Base-by-base conservation (phyloP, 2,797 vertebrate genomes). In the Heteromormyrus szaboi region DNA sequence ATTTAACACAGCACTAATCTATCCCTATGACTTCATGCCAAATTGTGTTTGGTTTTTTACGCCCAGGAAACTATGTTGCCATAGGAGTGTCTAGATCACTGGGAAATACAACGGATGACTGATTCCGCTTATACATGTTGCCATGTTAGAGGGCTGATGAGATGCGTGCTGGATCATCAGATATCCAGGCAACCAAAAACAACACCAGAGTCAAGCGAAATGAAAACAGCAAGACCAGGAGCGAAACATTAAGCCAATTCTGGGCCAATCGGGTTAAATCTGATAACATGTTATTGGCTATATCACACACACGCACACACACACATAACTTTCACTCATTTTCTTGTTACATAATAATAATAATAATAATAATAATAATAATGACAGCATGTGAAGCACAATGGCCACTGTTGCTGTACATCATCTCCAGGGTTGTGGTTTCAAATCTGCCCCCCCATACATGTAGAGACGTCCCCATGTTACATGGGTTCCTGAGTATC, bases 131-230 rank as follows among this genome's bases (percentile, higher is more conserved):
- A 68, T 22, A 7, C 54, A 62, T 41, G 53, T 19, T 44, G 54
- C 14, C 51, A 56, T 37, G 29, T 54, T 53, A 19, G 84, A 53
- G 51, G 29, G 48, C 54, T 56, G 85, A 50, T 54, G 51, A 54
- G 85, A 56, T 29, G 84, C 88, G 53, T 41, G 46, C 88, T 37
- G 44, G 79, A 68, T 54, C 19, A 14, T 65, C 53, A 53, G n/a
- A 86, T 86, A 86, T 86, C 88, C 46, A 37, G 33, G 88, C 76
- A 84, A 88, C 88, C n/a, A 37, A 22, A 84, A 88, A 88, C 59
- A 56, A 8, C 59, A 87, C 25, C 85, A 41, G 12, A 86, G 33
- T 86, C 22, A 86, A 86, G 29, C 3, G 22, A 56, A 86, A 86
- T 2, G 22, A 37, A 56, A 48, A 48, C 44, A 86, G 37, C 33